Base-by-base conservation (phyloP, 2,888 invertebrate genomes). In the Cataglyphis albicans region DNA sequence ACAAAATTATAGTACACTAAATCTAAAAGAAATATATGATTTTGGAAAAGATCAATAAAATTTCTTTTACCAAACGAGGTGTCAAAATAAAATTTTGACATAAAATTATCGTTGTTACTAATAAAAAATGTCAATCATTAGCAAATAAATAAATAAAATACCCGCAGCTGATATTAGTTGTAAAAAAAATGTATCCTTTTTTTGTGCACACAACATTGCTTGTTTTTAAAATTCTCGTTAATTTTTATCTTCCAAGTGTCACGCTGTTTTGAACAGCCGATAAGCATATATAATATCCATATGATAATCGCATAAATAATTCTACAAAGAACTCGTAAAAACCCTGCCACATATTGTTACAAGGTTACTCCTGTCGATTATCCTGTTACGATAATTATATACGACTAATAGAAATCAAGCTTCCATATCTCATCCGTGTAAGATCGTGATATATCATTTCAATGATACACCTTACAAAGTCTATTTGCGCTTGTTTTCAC, bases 331-430 rank as follows among this genome's bases (percentile, higher is more conserved):
- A 18, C 12, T 15, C 10, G 21, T 18, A 48, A 21, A 64, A 74
- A 70, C 21, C 3, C n/a, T 29, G 32, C 10, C 25, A 3, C 15
- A 55, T 12, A 44, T 6, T 21, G 6, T 59, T 35, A 41, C 61
- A n/a, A 48, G 44, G 32, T 10, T 12, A 44, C 21, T 64, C 18
- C 7, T 21, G 41, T 21, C 18, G 25, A 78, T 70, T 70, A 70
- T 61, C 35, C 35, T 59, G 61, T 78, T 78, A 70, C 18, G 59
- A 61, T 78, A 78, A 78, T 78, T 70, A 78, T 44, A 70, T n/a
- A 21, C 7, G 32, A 59, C 44, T 70, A 70, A 70, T 70, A 59
- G 32, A 3, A 68, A 78, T 25, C 18, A 70, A 32, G 15, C 15
- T n/a, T n/a, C 29, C 35, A 25, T n/a, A 59, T 68, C 41, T 44